Base-by-base conservation (phyloP, 1,140 invertebrate species). In the Aphelinus certus region DNA sequence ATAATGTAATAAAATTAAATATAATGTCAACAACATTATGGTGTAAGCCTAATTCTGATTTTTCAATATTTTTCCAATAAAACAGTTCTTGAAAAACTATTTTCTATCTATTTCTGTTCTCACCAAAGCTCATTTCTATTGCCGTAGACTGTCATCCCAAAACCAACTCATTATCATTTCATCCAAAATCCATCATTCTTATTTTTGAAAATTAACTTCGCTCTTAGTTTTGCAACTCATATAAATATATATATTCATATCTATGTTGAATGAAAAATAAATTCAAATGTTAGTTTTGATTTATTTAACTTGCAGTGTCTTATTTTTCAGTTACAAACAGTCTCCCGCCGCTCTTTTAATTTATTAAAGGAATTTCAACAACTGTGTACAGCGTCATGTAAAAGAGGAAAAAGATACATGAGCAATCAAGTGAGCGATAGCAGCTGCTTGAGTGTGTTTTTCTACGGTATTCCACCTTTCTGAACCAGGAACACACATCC, bases 1-100 rank as follows among this genome's bases (percentile, higher is more conserved):
- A 60, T 10, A 66, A 1, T 56, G 9, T 57, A 1, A 62, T 55
- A 26, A 7, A 63, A 60, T 46, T 7, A 58, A 65, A 58, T 60
- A 60, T 4, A 43, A 60, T 4, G 64, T 71, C 60, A 51, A 45
- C 7, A 71, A 71, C 26, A 71, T 56, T 72, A 62, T 72, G 65
- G 55, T 65, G 47, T 56, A 7, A 55, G 58, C 57, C 42, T 46
- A 43, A 56, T 69, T 5, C 26, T 49, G 1, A 42, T 43, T n/a
- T 57, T 75, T 53, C 58, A 70, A 75, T 75, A 75, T 75, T 75
- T 70, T 75, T 75, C 67, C 70, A 70, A 75, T 75, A 65, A 75
- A 74, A 68, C 42, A 67, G 66, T 64, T 73, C 26, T 61, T 51
- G 49, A 71, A 71, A 64, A 72, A 43, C 43, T 26, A 73, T 71